Percentiles rank a stretch among this genome's conserved stretches.
These are phyloP conservation scores for Epizoanthus ramosus DNA, from an alignment of 92 coral and sea anemone species.

Conservation along the genomic window DNA sequence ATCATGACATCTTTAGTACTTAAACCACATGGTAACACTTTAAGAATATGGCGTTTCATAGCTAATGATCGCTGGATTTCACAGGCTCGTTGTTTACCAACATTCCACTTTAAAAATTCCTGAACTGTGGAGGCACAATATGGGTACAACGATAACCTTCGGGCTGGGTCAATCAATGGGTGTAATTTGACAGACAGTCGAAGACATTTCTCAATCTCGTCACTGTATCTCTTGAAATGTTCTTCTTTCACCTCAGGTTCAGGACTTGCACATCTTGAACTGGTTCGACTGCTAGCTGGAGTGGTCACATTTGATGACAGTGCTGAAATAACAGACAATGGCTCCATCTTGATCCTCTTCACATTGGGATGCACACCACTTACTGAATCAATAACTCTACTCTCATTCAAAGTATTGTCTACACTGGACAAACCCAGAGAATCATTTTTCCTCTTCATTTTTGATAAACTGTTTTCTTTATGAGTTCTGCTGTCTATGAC, in stretches of 20 bases:
- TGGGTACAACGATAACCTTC: slow-evolving; percentile 55
- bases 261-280: slow-evolving; percentile 81
- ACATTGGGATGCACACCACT: slow-evolving; percentile 30
- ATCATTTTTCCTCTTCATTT: slow-evolving; percentile 6
- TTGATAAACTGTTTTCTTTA: neutral
- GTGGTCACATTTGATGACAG: slow-evolving; percentile 60
- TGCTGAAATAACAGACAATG: slow-evolving; percentile 40
- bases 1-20: slow-evolving; percentile 84
- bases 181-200: slow-evolving; percentile 52
- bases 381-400: neutral
- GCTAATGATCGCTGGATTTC: slow-evolving; percentile 94
- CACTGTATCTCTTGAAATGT: slow-evolving; percentile 15
- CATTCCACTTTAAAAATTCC: slow-evolving; percentile 77
- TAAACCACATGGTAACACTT: slow-evolving; percentile 46
- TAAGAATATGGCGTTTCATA: slow-evolving; percentile 52
- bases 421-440: neutral
- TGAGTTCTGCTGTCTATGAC: neutral
- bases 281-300: slow-evolving; percentile 67
- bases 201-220: slow-evolving; percentile 57
- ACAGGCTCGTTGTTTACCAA: slow-evolving; percentile 87
- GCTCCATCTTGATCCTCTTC: slow-evolving; percentile 58
- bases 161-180: slow-evolving; percentile 68
- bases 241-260: slow-evolving; percentile 39
- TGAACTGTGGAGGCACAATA: slow-evolving; percentile 68
- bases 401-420: slow-evolving; percentile 24